Conservation (phyloP, 2,797 vertebrate genomes). For the Pangasius macronema region DNA sequence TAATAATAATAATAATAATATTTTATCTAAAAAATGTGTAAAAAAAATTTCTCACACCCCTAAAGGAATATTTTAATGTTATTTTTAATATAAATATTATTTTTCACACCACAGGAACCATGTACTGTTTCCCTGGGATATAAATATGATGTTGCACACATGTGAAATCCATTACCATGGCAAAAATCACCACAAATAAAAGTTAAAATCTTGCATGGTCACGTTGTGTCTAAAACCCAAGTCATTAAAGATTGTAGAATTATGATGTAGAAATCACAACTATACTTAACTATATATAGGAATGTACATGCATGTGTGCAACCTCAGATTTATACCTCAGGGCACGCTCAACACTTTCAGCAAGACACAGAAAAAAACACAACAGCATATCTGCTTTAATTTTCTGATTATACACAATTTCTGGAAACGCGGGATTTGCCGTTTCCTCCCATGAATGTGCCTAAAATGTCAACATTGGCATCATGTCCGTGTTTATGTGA, state of each 20-base stretch:
- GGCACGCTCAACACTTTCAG: background rate
- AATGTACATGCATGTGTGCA: background rate
- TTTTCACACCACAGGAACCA: background rate
- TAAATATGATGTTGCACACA: no score
- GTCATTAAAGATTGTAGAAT: no score
- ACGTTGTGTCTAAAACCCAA: no score
- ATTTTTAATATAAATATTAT: background rate
- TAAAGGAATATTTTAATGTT: background rate
- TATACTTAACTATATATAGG: no score
- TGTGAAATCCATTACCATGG: background rate
- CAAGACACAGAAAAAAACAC: background rate
- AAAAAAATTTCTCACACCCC: background rate
- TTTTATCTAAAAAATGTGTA: no score
- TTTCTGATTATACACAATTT: background rate
- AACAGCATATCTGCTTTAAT: background rate
- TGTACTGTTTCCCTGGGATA: no score
- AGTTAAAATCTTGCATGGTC: no score
- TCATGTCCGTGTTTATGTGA: background rate
- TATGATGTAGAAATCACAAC: no score
- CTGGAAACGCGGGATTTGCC: background rate
- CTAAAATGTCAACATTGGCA: background rate
- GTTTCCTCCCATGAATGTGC: background rate
- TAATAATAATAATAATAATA: no score
- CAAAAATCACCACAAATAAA: background rate
- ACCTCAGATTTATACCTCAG: background rate